Percentiles rank a stretch among this genome's conserved stretches.
These are phyloP conservation scores for Synergus japonicus DNA, from an alignment of 2,888 invertebrate species.

Conservation along the genomic window DNA sequence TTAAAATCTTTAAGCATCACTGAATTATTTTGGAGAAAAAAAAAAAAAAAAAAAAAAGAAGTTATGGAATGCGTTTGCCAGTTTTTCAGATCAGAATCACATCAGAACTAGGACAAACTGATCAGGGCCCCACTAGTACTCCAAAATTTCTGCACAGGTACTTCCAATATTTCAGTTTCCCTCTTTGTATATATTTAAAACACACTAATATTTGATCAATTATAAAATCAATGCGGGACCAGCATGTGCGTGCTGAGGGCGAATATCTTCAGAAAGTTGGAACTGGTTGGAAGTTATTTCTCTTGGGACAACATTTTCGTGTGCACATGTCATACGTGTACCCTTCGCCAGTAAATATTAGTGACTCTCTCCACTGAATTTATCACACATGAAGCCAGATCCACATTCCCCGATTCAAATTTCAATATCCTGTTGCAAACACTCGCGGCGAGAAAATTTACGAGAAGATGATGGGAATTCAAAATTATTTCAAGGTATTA, in stretches of 20 bases:
- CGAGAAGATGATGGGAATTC: neutral
- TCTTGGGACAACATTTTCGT: conserved; percentile 52
- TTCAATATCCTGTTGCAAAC: conserved; percentile 10
- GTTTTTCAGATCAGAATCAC: too few relatives aligned
- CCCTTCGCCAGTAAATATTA: conserved; percentile 20
- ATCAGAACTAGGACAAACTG: too few relatives aligned
- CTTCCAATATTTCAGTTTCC: too few relatives aligned
- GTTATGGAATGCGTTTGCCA: too few relatives aligned
- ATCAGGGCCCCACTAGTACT: too few relatives aligned
- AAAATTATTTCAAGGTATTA: neutral
- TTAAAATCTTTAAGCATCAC: too few relatives aligned
- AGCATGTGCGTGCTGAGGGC: conserved; percentile 46
- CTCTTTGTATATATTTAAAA: too few relatives aligned
- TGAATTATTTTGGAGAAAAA: too few relatives aligned
- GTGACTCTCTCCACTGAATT: neutral
- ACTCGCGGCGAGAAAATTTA: neutral
- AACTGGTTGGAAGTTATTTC: conserved; percentile 48
- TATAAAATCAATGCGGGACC: conserved; percentile 40
- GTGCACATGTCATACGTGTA: conserved; percentile 40
- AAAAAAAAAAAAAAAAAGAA: too few relatives aligned
- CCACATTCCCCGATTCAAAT: conserved; percentile 37
- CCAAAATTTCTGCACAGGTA: too few relatives aligned
- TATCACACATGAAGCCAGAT: conserved; percentile 35
- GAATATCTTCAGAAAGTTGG: conserved; percentile 47
- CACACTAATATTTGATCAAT: neutral